Conservation (phyloP, 2,888 invertebrate species). For the Julus scandinavius region DNA sequence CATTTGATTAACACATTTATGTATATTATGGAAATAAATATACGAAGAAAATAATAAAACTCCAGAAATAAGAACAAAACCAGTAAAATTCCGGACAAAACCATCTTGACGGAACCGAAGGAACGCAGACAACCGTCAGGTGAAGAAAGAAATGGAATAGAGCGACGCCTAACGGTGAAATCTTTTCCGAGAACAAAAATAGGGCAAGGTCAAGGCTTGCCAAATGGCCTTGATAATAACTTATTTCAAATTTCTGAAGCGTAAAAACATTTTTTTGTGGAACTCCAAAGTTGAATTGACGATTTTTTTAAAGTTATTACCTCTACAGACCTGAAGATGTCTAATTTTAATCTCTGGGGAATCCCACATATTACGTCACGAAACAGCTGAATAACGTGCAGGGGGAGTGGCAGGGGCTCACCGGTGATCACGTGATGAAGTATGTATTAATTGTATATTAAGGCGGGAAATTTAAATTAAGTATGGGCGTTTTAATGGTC, state of each 20-base stretch:
- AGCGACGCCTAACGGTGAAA: not conserved
- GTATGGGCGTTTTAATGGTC: too few species aligned
- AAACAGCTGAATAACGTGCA: not conserved
- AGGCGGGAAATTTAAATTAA: too few species aligned
- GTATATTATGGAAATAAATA: constrained; percentile 76
- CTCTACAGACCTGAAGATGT: not conserved
- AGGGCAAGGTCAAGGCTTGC: not conserved
- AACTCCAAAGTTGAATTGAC: too few species aligned
- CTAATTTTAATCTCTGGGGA: not conserved
- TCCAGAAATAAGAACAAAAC: constrained; percentile 79
- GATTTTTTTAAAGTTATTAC: not conserved
- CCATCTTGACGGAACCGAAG: constrained; percentile 43
- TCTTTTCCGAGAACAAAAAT: not conserved
- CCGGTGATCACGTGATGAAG: not conserved
- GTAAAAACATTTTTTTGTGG: too few species aligned
- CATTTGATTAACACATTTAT: constrained; percentile 73
- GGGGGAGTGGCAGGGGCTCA: not conserved
- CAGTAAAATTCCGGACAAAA: constrained; percentile 50
- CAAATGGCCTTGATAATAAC: not conserved
- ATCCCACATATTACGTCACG: not conserved
- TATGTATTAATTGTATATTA: too few species aligned
- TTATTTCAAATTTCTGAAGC: too few species aligned
- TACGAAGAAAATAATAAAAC: constrained; percentile 81
- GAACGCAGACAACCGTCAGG: not conserved
- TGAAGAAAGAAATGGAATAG: not conserved